These are phyloP conservation scores for Tipula helvola DNA, from an alignment of 2,888 invertebrate genomes.

Conservation along the genomic window DNA sequence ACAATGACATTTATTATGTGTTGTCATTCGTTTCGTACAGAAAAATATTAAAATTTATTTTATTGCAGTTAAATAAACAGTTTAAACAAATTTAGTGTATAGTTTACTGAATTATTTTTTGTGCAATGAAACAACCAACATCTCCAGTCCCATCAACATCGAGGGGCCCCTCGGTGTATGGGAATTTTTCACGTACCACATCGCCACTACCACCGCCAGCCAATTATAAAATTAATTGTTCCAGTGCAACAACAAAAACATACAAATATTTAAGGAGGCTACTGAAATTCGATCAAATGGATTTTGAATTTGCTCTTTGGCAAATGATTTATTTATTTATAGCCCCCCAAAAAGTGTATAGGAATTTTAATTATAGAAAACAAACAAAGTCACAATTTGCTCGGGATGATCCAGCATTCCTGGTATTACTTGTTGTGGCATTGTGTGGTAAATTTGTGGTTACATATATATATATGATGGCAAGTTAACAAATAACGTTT, in stretches of 20 bases:
- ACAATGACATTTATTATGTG: neutral
- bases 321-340: constrained; percentile 94
- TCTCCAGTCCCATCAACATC: constrained; percentile 44
- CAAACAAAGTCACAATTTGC: constrained; percentile 98
- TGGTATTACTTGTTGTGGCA: constrained; percentile 80
- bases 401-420: constrained; percentile 95
- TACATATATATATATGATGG: neutral
- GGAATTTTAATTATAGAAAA: constrained; percentile 96
- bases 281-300: constrained; percentile 93
- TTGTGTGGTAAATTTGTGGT: constrained; percentile 47
- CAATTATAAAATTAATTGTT: constrained; percentile 54
- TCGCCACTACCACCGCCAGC: constrained; percentile 58
- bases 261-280: constrained; percentile 76
- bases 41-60: neutral
- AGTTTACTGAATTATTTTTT: neutral
- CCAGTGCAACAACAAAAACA: constrained; percentile 76
- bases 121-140: constrained; percentile 46
- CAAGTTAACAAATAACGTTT: neutral
- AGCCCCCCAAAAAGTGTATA: constrained; percentile 91
- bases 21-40: neutral
- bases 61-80: neutral
- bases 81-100: neutral
- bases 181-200: constrained; percentile 39
- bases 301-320: constrained; percentile 99
- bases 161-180: constrained; percentile 31